Evolutionary conservation across 2,113 vertebrate species (phyloP).

Genomic region (Grus americana): DNA sequence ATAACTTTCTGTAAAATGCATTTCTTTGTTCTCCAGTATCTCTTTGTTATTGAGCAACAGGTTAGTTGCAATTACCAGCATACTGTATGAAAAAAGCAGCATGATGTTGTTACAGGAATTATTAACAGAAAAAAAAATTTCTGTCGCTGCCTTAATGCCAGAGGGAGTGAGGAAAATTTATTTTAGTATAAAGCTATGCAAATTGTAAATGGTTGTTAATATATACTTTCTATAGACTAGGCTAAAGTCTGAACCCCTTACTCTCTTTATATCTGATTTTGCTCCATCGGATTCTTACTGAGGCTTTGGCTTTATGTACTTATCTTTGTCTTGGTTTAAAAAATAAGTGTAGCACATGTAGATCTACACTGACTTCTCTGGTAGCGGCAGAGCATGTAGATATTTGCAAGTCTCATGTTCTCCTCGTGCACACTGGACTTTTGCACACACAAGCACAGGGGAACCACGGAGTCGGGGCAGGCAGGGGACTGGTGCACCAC

Average conservation of each 20-base stretch:
- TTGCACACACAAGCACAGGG: background rate
- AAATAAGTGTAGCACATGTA: background rate
- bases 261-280: background rate
- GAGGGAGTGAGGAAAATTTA: background rate
- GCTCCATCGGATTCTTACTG: background rate
- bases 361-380: background rate
- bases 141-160: background rate
- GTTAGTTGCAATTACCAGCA: background rate
- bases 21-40: background rate
- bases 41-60: background rate
- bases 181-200: background rate
- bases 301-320: background rate
- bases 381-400: background rate
- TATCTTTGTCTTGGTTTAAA: background rate
- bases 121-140: background rate
- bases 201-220: background rate
- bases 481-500: background rate
- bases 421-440: background rate
- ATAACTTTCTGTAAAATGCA: background rate
- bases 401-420: background rate
- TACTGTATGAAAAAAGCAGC: background rate
- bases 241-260: background rate
- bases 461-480: background rate
- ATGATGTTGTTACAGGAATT: background rate
- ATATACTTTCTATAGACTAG: background rate